phyloP scores from a whole-genome alignment of 2,797 vertebrate species.

The Diceros bicornis region DNA sequence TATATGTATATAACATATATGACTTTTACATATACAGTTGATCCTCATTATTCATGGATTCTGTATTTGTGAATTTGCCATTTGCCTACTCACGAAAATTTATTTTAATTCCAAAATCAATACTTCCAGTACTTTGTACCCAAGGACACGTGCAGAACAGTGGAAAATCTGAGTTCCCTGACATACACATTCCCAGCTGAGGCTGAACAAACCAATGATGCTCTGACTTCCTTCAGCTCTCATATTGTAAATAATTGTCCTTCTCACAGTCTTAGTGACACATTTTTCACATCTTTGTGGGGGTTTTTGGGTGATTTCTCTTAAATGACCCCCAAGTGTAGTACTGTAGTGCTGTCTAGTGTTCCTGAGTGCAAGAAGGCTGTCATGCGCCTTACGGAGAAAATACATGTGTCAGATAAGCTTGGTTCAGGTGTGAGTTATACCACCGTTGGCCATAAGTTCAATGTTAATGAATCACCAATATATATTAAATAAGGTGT shows the following conservation, averaged over 20 bases:
- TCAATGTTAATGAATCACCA: background rate
- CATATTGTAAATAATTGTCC: background rate
- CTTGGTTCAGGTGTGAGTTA: background rate
- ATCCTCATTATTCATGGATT: background rate
- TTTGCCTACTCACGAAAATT: background rate
- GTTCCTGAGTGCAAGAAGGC: background rate
- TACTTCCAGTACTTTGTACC: background rate
- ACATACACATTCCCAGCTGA: background rate
- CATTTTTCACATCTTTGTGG: background rate
- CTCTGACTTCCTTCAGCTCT: background rate
- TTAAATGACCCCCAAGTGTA: background rate
- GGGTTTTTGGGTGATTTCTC: background rate
- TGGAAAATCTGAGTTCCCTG: background rate
- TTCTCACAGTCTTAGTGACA: background rate
- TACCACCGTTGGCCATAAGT: no score
- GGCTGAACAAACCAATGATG: no score
- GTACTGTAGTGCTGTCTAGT: no score
- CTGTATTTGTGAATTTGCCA: background rate
- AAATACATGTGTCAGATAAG: background rate
- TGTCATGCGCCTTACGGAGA: background rate
- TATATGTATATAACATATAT: background rate
- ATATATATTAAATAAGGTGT: background rate
- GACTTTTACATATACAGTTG: background rate
- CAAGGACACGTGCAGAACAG: fast-evolving
- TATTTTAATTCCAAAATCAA: background rate